Conservation (phyloP, 2,113 vertebrate genomes). For the Bufo gargarizans region DNA sequence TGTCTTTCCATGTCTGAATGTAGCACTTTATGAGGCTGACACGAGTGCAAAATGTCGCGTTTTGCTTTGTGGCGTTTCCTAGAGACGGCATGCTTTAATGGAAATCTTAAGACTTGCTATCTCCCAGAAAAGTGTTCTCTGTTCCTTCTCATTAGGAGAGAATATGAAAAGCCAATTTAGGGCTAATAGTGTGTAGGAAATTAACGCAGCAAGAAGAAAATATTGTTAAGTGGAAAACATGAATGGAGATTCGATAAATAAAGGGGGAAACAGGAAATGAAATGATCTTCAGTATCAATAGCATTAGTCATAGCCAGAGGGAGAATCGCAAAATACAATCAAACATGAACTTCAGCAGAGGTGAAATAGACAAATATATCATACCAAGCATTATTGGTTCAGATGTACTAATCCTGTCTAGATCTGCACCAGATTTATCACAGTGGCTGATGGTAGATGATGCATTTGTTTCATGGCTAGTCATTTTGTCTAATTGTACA, state of each 20-base stretch:
- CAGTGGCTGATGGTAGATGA: too few relatives aligned
- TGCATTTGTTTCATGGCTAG: too few relatives aligned
- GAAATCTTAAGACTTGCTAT: not conserved
- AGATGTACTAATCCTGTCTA: too few relatives aligned
- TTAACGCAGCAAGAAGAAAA: not conserved
- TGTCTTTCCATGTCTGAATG: not conserved
- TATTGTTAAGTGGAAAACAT: not conserved
- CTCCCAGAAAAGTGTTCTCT: not conserved
- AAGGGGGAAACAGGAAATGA: not conserved
- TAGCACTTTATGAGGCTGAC: constrained; percentile 9
- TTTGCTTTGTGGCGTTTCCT: constrained; percentile 46
- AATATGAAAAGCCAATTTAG: constrained; percentile 7
- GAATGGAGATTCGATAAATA: not conserved
- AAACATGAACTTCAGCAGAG: not conserved
- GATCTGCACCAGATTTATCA: too few relatives aligned
- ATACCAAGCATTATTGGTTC: too few relatives aligned
- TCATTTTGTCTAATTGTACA: too few relatives aligned
- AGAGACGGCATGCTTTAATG: constrained; percentile 13
- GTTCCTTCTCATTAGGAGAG: constrained; percentile 11
- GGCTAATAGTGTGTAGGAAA: not conserved
- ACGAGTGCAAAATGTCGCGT: not conserved
- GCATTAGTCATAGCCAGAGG: not conserved
- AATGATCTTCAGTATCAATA: not conserved
- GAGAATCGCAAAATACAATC: not conserved
- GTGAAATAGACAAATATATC: too few relatives aligned